These are phyloP conservation scores for Clarias magur DNA, from an alignment of 2,113 vertebrate genomes.

Conservation along the genomic window DNA sequence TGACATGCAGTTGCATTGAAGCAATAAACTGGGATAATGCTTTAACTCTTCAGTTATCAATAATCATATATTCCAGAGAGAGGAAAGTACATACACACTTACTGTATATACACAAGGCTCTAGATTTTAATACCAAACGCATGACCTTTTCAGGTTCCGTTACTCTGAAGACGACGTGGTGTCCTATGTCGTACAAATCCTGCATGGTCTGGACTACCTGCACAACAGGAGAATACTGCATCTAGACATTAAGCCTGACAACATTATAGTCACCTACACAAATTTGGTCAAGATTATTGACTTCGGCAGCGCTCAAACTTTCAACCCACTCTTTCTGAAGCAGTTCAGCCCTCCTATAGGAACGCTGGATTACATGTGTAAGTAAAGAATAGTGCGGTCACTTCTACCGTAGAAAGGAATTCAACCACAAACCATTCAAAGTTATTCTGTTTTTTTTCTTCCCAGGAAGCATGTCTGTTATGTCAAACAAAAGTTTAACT, in stretches of 20 bases:
- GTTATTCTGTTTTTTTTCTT: background rate
- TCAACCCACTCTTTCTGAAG: conserved; percentile 88
- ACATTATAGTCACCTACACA: conserved; percentile 84
- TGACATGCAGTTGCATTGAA: background rate
- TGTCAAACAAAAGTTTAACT: background rate
- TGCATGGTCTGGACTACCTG: conserved; percentile 94
- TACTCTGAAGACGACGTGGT: conserved; percentile 97
- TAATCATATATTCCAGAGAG: background rate
- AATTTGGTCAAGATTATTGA: conserved; percentile 95
- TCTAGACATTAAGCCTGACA: conserved; percentile 95
- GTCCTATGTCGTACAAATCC: conserved; percentile 85
- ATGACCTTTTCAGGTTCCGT: conserved; percentile 80
- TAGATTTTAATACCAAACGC: background rate
- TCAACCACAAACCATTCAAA: conserved; percentile 11
- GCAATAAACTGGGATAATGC: background rate
- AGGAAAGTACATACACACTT: background rate
- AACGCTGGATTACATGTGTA: conserved; percentile 95
- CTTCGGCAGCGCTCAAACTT: conserved; percentile 91
- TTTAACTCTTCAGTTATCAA: background rate
- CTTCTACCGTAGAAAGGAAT: background rate
- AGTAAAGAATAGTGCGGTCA: conserved; percentile 60
- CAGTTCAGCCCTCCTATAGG: conserved; percentile 85
- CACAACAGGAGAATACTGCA: conserved; percentile 87
- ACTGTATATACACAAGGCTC: background rate
- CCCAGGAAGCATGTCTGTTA: background rate